A percentile compares a stretch with the other conserved stretches of the same genome.
These are phyloP conservation scores for Drosophila falleni DNA, from an alignment of 2,888 invertebrate species.

Conservation along the genomic window DNA sequence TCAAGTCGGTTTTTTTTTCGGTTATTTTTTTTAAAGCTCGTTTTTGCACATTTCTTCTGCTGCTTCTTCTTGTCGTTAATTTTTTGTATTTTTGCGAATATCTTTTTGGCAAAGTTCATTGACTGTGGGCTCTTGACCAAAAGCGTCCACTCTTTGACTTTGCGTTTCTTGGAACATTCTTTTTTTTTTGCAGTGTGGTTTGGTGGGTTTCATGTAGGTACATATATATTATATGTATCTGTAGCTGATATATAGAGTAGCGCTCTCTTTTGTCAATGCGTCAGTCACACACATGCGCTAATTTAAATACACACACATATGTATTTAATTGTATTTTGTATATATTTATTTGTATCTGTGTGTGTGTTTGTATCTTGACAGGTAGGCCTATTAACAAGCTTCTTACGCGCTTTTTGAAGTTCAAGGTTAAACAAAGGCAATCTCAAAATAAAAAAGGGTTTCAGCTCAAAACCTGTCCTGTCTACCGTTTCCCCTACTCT, in stretches of 20 bases:
- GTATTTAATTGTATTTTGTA: too few relatives aligned
- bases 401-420: constrained; percentile 80
- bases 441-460: constrained; percentile 8
- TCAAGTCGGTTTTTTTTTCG: constrained; percentile 38
- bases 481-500: constrained; percentile 21
- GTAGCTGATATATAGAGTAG: constrained; percentile 39
- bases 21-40: constrained; percentile 5
- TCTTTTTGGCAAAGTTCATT: constrained; percentile 66
- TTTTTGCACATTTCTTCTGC: constrained; percentile 28
- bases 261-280: constrained; percentile 30
- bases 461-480: constrained; percentile 60
- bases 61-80: constrained; percentile 6
- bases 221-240: background rate
- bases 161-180: constrained; percentile 45
- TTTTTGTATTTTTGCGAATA: constrained; percentile 30
- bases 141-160: constrained; percentile 44
- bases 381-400: constrained; percentile 72
- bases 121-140: constrained; percentile 66
- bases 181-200: constrained; percentile 21
- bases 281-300: constrained; percentile 36
- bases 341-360: too few relatives aligned
- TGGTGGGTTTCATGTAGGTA: constrained; percentile 4
- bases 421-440: constrained; percentile 82
- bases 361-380: constrained; percentile 42
- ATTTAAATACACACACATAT: constrained; percentile 51